Evolutionary conservation across 2,888 invertebrate genomes (phyloP).

Genomic region (Amiota communis): DNA sequence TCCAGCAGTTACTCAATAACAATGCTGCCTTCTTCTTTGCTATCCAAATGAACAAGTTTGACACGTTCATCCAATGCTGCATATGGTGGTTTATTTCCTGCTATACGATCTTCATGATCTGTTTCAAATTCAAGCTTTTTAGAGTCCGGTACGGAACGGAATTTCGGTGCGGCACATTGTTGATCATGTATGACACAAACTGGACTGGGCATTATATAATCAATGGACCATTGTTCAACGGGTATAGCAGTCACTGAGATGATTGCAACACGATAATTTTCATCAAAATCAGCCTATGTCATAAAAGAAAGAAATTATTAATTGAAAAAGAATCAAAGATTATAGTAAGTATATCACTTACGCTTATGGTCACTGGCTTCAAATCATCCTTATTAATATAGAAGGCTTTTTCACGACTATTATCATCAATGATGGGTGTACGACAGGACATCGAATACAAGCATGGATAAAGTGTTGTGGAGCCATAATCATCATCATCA

Average conservation of each 20-base stretch:
- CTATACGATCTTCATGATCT: slow-evolving; percentile 76
- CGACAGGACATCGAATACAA: slow-evolving; percentile 87
- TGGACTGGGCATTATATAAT: slow-evolving; percentile 89
- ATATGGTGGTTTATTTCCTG: slow-evolving; percentile 76
- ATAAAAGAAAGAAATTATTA: slow-evolving; percentile 6
- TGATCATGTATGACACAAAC: slow-evolving; percentile 88
- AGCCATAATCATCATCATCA: slow-evolving; percentile 75
- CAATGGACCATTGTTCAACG: slow-evolving; percentile 87
- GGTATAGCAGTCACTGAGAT: slow-evolving; percentile 90
- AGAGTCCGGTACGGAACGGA: slow-evolving; percentile 84
- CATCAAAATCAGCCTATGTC: slow-evolving; percentile 72
- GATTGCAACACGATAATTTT: slow-evolving; percentile 81
- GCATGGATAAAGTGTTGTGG: slow-evolving; percentile 82
- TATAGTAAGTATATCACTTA: slow-evolving; percentile 48
- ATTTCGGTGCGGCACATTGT: slow-evolving; percentile 82
- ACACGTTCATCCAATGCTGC: slow-evolving; percentile 78
- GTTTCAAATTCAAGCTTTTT: slow-evolving; percentile 78
- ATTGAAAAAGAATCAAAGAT: too few relatives aligned
- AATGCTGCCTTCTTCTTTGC: slow-evolving; percentile 76
- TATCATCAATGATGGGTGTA: slow-evolving; percentile 84
- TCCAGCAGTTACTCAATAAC: slow-evolving; percentile 75
- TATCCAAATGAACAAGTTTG: slow-evolving; percentile 81
- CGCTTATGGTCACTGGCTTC: slow-evolving; percentile 65
- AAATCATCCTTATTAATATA: slow-evolving; percentile 80
- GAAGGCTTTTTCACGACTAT: slow-evolving; percentile 83